Base-by-base conservation (phyloP, 2,797 vertebrate species). In the Neosalanx taihuensis region DNA sequence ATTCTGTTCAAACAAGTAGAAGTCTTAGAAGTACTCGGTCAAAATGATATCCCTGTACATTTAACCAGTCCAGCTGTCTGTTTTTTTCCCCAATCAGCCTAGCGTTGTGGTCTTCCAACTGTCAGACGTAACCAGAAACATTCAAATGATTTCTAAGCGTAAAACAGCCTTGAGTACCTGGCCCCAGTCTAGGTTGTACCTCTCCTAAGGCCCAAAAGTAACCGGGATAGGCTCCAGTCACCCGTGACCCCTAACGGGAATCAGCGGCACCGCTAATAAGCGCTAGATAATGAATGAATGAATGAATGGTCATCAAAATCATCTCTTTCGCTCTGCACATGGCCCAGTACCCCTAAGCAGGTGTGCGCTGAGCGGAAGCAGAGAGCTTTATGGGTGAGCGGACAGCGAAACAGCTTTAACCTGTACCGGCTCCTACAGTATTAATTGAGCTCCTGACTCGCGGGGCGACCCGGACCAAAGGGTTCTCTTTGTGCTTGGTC, bases 401-500 rank as follows among this genome's bases (percentile, higher is more conserved):
- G 30, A n/a, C 56, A 60, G 53, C 18, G n/a, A 23, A 64, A 56
- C 59, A 31, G 67, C 23, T 31, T 61, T 67, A 6, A 73, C 30
- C 57, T 67, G 64, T 26, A 49, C 18, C 57, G 3, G 20, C 53
- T 60, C 46, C 59, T 63, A 23, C 31, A 53, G 64, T 57, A 53
- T 51, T 62, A 7, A 68, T 62, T n/a, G 18, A 35, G 35, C 67
- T 75, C 72, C 64, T 69, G 31, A 76, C 30, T 61, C 57, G 15
- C 5, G 7, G 5, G 9, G 23, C 63, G 20, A 66, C 58, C 69
- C 51, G 23, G 30, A 41, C 65, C 33, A 15, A 29, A 71, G 13
- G 26, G 12, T 60, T 56, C 35, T 33, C 31, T 66, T 51, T 64
- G 20, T 60, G 61, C 63, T 51, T 57, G 35, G 49, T 26, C 67